Percentiles rank a stretch among this genome's conserved stretches.
Conservation (phyloP, 2,797 vertebrate genomes). For the Hapalemur alaotrensis region DNA sequence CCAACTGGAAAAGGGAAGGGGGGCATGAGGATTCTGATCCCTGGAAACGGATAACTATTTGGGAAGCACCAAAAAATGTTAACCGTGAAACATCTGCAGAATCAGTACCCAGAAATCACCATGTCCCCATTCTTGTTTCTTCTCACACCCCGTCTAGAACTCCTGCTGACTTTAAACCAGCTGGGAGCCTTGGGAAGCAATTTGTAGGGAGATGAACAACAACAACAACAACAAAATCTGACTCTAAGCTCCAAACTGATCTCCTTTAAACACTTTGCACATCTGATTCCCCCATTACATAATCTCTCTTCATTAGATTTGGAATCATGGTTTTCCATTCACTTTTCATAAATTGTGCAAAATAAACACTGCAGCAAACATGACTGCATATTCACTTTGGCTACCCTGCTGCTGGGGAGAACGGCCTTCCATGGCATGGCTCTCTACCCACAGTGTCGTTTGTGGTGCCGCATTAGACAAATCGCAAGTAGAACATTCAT, state of each 20-base stretch:
- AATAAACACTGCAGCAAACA: not conserved
- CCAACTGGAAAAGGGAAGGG: not conserved
- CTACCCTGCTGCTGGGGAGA: not conserved
- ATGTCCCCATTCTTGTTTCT: not conserved
- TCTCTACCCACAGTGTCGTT: not conserved
- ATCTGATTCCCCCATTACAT: not conserved
- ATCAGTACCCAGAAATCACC: not conserved
- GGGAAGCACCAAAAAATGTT: not conserved
- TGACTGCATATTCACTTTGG: not conserved
- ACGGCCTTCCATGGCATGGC: fast-evolving
- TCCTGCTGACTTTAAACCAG: not conserved
- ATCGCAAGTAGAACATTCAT: fast-evolving
- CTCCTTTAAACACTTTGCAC: not conserved
- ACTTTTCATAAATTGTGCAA: not conserved
- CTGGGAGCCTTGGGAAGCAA: not conserved
- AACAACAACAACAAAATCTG: not conserved
- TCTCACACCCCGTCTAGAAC: not conserved
- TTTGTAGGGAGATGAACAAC: not conserved
- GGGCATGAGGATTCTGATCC: not conserved
- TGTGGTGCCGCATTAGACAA: not conserved
- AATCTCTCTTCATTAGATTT: not conserved
- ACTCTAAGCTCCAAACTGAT: not conserved
- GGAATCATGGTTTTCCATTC: not conserved
- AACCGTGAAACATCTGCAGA: not conserved
- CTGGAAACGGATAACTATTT: not conserved